Conservation (phyloP, 2,797 vertebrate genomes). For the Gallirallus australis region DNA sequence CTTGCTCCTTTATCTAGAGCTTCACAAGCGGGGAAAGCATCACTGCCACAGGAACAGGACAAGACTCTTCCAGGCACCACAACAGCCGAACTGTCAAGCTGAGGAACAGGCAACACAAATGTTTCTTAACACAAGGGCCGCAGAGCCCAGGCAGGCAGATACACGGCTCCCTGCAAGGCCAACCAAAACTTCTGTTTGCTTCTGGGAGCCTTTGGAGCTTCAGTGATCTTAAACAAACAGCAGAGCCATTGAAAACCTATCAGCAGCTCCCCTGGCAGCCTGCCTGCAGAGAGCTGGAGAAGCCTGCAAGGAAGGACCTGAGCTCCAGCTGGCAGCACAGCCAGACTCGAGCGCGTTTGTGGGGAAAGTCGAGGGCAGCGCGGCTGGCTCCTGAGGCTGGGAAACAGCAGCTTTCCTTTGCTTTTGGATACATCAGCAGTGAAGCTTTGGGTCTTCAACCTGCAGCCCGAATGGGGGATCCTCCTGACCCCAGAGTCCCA, state of each 20-base stretch:
- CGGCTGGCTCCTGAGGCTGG: neutral
- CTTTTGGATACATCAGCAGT: neutral
- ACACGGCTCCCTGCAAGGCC: neutral
- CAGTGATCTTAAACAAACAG: constrained; percentile 1
- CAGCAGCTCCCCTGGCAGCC: neutral
- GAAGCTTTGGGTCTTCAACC: neutral
- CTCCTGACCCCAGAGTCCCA: neutral
- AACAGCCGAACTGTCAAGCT: neutral
- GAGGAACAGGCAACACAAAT: neutral
- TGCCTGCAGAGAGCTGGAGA: neutral
- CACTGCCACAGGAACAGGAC: neutral
- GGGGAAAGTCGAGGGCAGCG: neutral
- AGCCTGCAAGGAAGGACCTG: constrained; percentile 16
- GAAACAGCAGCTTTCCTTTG: neutral
- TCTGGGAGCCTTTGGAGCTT: constrained; percentile 26
- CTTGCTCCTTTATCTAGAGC: neutral
- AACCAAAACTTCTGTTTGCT: constrained; percentile 23
- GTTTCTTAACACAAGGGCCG: neutral
- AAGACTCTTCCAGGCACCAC: neutral
- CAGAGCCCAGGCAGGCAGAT: neutral
- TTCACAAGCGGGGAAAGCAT: accelerated
- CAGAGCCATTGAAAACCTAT: neutral
- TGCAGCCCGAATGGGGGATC: accelerated
- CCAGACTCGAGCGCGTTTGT: neutral
- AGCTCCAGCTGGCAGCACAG: constrained; percentile 42